A percentile compares a stretch with the other conserved stretches of the same genome.
These are phyloP conservation scores for Lamellibrachia satsuma DNA, from an alignment of 2,888 invertebrate genomes.

Conservation along the genomic window DNA sequence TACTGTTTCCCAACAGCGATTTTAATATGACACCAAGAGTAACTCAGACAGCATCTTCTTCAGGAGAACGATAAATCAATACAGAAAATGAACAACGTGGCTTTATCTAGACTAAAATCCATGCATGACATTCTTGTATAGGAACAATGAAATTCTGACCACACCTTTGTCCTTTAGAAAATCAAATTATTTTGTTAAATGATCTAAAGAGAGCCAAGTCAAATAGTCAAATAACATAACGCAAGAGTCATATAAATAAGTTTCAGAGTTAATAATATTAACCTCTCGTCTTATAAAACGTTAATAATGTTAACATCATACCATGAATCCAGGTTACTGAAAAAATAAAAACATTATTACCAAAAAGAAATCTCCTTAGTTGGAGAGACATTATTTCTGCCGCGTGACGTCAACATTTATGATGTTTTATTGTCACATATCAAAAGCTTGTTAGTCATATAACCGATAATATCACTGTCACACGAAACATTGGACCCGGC, in stretches of 20 bases:
- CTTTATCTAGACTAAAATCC: background rate
- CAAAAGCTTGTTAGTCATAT: background rate
- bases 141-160: background rate
- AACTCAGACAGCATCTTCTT: background rate
- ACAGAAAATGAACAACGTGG: background rate
- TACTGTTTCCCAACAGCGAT: background rate
- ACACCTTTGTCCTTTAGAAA: background rate
- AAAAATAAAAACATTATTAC: background rate
- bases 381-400: background rate
- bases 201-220: background rate
- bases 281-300: background rate
- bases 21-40: background rate
- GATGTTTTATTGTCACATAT: background rate
- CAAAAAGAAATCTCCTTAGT: too few relatives aligned
- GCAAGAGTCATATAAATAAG: background rate
- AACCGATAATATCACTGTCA: background rate
- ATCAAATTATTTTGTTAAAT: background rate
- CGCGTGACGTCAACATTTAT: background rate
- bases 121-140: background rate
- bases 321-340: background rate
- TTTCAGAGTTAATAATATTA: background rate
- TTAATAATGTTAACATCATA: background rate
- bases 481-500: background rate
- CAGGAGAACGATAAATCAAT: background rate
- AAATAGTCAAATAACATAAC: background rate